Conservation (phyloP, 2,888 invertebrate species). For the Pseudoips prasinana region DNA sequence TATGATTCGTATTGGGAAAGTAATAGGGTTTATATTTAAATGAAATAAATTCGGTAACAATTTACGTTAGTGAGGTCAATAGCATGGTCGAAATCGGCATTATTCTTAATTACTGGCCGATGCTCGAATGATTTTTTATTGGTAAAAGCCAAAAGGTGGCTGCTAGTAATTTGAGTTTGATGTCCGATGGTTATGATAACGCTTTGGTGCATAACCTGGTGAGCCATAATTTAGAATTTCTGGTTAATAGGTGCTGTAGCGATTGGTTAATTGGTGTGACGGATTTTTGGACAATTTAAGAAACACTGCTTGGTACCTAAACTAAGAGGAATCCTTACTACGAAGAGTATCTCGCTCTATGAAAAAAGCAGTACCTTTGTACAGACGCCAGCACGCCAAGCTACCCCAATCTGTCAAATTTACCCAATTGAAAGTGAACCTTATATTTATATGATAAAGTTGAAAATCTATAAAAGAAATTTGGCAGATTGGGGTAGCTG, state of each 20-base stretch:
- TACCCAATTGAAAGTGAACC: no score
- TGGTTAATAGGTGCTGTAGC: constrained; percentile 7
- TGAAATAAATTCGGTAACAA: constrained; percentile 50
- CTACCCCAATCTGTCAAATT: no score
- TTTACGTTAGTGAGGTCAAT: constrained; percentile 64
- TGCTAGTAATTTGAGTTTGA: constrained; percentile 38
- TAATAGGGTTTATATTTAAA: constrained; percentile 49
- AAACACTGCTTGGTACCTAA: no score
- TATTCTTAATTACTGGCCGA: constrained; percentile 66
- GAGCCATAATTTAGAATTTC: constrained; percentile 13
- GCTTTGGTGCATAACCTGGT: constrained; percentile 22
- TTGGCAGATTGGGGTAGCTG: no score
- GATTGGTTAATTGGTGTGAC: background rate
- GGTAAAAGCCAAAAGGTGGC: constrained; percentile 34
- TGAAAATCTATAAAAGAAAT: no score
- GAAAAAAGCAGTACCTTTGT: no score
- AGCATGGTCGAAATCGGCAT: constrained; percentile 71
- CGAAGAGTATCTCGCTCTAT: no score
- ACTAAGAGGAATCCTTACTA: no score
- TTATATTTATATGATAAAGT: no score
- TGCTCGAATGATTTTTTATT: constrained; percentile 45
- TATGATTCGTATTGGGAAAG: constrained; percentile 52
- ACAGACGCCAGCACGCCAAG: no score
- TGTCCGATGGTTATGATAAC: constrained; percentile 27
- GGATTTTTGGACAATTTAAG: constrained; percentile 1